A percentile compares a stretch with the other conserved stretches of the same genome.
These are phyloP conservation scores for Stichopus chloronotus DNA, from an alignment of 35 echinoderm and acorn worm genomes.

Conservation along the genomic window DNA sequence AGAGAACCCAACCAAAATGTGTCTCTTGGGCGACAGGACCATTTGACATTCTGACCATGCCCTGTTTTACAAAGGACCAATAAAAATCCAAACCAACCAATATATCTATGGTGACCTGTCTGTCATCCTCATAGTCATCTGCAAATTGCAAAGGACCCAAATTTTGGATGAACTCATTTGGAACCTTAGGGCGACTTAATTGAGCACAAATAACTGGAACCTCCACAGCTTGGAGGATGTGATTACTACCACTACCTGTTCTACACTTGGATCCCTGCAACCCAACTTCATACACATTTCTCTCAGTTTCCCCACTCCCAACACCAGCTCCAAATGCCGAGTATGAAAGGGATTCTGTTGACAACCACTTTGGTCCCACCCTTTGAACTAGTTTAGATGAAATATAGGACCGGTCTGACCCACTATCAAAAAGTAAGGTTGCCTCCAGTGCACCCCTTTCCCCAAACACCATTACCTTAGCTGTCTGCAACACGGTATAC, in stretches of 20 bases:
- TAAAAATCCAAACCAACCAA: constrained; percentile 44
- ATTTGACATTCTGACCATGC: neutral
- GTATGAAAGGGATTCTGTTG: constrained; percentile 26
- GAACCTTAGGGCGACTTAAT: constrained; percentile 23
- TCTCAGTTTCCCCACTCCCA: constrained; percentile 7
- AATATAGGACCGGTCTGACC: constrained; percentile 14
- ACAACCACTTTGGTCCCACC: constrained; percentile 32
- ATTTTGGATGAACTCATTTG: constrained; percentile 11
- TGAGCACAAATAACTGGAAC: constrained; percentile 1
- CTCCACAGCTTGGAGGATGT: constrained; percentile 26
- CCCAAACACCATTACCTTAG: constrained; percentile 10
- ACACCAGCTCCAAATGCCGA: too few relatives aligned
- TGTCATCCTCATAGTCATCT: constrained; percentile 37
- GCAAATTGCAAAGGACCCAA: constrained; percentile 28
- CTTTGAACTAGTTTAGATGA: constrained; percentile 21
- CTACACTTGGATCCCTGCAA: neutral
- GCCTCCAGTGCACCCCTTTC: neutral
- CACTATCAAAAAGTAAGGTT: constrained; percentile 21
- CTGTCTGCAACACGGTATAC: neutral
- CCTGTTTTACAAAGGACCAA: constrained; percentile 30
- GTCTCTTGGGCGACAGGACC: constrained; percentile 40
- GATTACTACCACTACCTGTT: constrained; percentile 42
- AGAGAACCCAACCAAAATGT: too few relatives aligned
- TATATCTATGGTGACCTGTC: constrained; percentile 42
- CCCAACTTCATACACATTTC: too few relatives aligned